Conservation (phyloP, 2,797 vertebrate genomes). For the Notolepis coatsorum region DNA sequence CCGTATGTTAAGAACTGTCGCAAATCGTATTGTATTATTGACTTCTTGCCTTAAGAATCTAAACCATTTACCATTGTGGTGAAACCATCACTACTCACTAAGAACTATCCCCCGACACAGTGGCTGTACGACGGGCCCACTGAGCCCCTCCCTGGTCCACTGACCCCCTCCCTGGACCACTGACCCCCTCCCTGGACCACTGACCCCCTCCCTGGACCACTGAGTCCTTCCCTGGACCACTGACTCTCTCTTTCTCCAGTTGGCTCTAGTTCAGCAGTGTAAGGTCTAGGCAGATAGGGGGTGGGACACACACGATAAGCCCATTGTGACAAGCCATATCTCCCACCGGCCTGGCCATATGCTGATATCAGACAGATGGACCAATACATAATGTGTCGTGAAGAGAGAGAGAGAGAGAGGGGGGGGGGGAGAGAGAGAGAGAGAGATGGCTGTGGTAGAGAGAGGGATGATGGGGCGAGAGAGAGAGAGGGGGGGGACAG, state of each 20-base stretch:
- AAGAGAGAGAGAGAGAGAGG: conserved; percentile 30
- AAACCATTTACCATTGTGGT: too few species aligned
- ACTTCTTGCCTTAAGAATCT: too few species aligned
- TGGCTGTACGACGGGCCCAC: too few species aligned
- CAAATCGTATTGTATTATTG: too few species aligned
- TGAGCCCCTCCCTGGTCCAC: too few species aligned
- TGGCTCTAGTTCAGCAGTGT: conserved; percentile 10
- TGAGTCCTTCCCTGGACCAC: too few species aligned
- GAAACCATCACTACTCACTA: too few species aligned
- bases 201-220: too few species aligned
- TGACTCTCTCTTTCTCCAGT: conserved; percentile 1
- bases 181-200: too few species aligned
- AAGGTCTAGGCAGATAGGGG: conserved; percentile 23
- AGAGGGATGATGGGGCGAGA: conserved; percentile 6
- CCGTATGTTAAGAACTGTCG: too few species aligned
- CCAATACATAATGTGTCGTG: conserved; percentile 43
- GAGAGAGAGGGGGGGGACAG: conserved; percentile 17
- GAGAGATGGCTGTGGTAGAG: not conserved
- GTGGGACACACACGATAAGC: conserved; percentile 25
- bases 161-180: too few species aligned
- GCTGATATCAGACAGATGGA: conserved; percentile 55
- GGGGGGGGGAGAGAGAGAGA: conserved; percentile 16
- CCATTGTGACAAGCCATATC: conserved; percentile 24
- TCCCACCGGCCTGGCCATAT: conserved; percentile 40
- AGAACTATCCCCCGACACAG: too few species aligned